A percentile compares a stretch with the other conserved stretches of the same genome.
These are phyloP conservation scores for Brachionus sp. DNA, from an alignment of 1,140 invertebrate species.

Conservation along the genomic window DNA sequence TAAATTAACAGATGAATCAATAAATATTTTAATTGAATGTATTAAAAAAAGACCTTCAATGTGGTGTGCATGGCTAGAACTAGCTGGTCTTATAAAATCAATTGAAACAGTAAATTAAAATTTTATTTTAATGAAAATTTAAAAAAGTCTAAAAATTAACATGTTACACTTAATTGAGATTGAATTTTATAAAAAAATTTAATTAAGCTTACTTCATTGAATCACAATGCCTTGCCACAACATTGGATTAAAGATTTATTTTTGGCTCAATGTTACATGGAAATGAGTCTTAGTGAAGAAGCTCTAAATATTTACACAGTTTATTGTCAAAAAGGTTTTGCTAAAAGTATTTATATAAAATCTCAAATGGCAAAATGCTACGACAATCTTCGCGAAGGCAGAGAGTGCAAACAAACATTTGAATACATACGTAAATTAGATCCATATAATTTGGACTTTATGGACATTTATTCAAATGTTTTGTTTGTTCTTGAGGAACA, in stretches of 20 bases:
- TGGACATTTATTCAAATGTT: slow-evolving; percentile 94
- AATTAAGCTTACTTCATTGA: slow-evolving; percentile 50
- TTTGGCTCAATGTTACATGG: slow-evolving; percentile 80
- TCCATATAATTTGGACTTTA: slow-evolving; percentile 86
- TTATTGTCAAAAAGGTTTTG: slow-evolving; percentile 74
- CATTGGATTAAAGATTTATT: slow-evolving; percentile 96
- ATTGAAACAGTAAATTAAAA: slow-evolving; percentile 63
- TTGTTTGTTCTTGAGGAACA: slow-evolving; percentile 88
- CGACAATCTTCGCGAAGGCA: slow-evolving; percentile 73
- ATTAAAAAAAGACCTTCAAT: slow-evolving; percentile 74
- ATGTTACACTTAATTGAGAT: not conserved
- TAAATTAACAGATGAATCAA: slow-evolving; percentile 70
- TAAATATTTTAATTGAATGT: slow-evolving; percentile 73
- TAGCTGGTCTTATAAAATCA: slow-evolving; percentile 78
- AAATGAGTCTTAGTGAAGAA: slow-evolving; percentile 83
- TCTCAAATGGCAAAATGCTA: slow-evolving; percentile 85
- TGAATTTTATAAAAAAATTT: too few relatives aligned
- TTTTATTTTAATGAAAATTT: too few relatives aligned
- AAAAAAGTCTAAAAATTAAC: too few relatives aligned
- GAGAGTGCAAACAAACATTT: slow-evolving; percentile 72
- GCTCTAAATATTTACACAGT: slow-evolving; percentile 76
- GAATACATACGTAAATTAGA: slow-evolving; percentile 75
- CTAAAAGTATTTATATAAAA: slow-evolving; percentile 80
- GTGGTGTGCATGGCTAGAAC: slow-evolving; percentile 88
- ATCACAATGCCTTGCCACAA: slow-evolving; percentile 72